These are phyloP conservation scores for Argyresthia goedartella DNA, from an alignment of 2,888 invertebrate genomes.

Conservation along the genomic window DNA sequence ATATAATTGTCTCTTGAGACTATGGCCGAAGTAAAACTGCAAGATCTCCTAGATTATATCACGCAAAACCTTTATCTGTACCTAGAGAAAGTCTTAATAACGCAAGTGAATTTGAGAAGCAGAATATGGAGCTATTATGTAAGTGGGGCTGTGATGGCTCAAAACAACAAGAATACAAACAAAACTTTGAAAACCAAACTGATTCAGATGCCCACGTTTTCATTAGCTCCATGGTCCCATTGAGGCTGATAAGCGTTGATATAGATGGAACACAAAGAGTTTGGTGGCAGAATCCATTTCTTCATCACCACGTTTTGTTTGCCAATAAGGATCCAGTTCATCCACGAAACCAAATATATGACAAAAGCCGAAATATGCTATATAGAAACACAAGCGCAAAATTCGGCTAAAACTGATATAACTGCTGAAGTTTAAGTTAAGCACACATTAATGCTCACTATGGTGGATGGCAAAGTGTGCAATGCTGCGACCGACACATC, in stretches of 20 bases:
- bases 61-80: neutral
- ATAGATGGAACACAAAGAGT: neutral
- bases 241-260: neutral
- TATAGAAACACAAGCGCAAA: neutral
- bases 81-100: neutral
- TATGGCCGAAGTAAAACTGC: neutral
- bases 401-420: neutral
- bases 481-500: conserved; percentile 20
- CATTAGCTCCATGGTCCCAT: neutral
- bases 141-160: neutral
- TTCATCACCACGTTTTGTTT: neutral
- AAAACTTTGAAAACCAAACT: neutral
- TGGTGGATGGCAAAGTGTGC: conserved; percentile 28
- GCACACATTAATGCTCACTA: conserved; percentile 10
- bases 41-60: neutral
- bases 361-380: neutral
- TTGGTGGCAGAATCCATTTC: neutral
- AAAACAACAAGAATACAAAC: neutral
- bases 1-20: too few relatives aligned
- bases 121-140: neutral
- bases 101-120: neutral
- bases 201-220: conserved; percentile 2
- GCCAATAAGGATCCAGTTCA: neutral
- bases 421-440: neutral
- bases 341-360: neutral